Conservation (phyloP, 2,888 invertebrate genomes). For the Onthophagus sagittarius region DNA sequence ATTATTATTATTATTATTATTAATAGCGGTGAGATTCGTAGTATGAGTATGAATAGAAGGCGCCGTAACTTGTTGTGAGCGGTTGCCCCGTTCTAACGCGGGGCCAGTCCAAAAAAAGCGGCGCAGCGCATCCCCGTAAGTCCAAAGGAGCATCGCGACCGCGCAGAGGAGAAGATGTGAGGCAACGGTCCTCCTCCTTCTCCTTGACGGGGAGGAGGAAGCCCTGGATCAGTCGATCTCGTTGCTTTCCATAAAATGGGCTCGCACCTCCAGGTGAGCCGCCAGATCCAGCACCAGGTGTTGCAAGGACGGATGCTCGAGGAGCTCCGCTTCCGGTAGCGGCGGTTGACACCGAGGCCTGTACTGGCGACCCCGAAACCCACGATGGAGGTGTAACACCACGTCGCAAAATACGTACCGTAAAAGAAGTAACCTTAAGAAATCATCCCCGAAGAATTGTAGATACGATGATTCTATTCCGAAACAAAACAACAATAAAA, state of each 20-base stretch:
- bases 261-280: conserved; percentile 76
- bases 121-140: conserved; percentile 1
- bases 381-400: conserved; percentile 81
- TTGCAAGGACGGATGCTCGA: conserved; percentile 78
- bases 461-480: conserved; percentile 63
- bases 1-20: neutral
- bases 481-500: conserved; percentile 2
- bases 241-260: conserved; percentile 51
- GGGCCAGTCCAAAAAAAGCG: conserved; percentile 21
- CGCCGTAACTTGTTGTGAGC: conserved; percentile 4
- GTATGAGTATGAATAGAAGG: conserved; percentile 2
- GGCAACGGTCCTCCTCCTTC: conserved; percentile 14
- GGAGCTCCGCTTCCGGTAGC: conserved; percentile 80
- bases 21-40: conserved; percentile 6
- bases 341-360: conserved; percentile 82
- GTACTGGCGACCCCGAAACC: conserved; percentile 78
- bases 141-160: conserved; percentile 8
- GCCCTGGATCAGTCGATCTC: conserved; percentile 62
- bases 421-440: conserved; percentile 80
- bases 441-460: conserved; percentile 93
- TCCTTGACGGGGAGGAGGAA: conserved; percentile 49
- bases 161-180: conserved; percentile 14
- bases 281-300: conserved; percentile 81
- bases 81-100: conserved; percentile 7
- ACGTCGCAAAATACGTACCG: conserved; percentile 94